Evolutionary conservation across 2,888 invertebrate species (phyloP).

Genomic region (Hemithea aestivaria): DNA sequence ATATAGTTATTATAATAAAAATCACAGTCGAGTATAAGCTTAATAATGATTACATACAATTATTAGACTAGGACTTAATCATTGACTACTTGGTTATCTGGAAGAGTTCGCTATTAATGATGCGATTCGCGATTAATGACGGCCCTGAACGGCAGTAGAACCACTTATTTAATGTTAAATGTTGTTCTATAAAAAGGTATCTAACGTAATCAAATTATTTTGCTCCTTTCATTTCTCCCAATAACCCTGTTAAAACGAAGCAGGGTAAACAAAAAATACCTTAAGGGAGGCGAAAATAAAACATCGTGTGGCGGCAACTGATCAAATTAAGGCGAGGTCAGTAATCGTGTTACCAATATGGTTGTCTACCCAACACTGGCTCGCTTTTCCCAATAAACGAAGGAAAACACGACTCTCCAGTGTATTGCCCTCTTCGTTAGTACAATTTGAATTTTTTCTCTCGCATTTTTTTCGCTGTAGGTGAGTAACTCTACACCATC

Average conservation of each 20-base stretch:
- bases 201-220: too few relatives aligned
- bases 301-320: slow-evolving; percentile 45
- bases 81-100: too few relatives aligned
- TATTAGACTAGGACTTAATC: too few relatives aligned
- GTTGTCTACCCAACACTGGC: slow-evolving; percentile 72
- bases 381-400: slow-evolving; percentile 62
- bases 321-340: slow-evolving; percentile 76
- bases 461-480: slow-evolving; percentile 46
- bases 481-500: slow-evolving; percentile 63
- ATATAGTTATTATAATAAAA: too few relatives aligned
- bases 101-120: too few relatives aligned
- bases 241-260: slow-evolving; percentile 34
- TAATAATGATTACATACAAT: too few relatives aligned
- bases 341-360: slow-evolving; percentile 66
- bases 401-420: slow-evolving; percentile 69
- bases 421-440: slow-evolving; percentile 73
- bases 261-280: slow-evolving; percentile 47
- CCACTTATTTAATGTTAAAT: too few relatives aligned
- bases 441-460: slow-evolving; percentile 50
- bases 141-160: too few relatives aligned
- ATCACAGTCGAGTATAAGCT: too few relatives aligned
- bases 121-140: too few relatives aligned
- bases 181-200: too few relatives aligned
- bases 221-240: not conserved
- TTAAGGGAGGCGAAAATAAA: slow-evolving; percentile 56